A percentile compares a stretch with the other conserved stretches of the same genome.
phyloP scores from a whole-genome alignment of 2,797 vertebrate genomes.

The Otus scops region DNA sequence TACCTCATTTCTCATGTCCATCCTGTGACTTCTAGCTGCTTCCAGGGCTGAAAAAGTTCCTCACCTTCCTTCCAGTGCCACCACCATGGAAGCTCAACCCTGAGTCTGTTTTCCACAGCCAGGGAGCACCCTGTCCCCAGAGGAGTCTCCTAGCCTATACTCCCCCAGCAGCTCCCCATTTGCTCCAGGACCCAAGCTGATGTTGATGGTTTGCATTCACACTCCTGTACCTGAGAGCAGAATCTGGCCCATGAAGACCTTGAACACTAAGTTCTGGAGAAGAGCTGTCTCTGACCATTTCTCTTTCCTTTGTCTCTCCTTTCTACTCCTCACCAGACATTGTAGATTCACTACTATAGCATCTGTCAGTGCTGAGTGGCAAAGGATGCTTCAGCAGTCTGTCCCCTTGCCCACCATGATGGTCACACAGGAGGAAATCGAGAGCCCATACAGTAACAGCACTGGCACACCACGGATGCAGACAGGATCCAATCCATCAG shows the following conservation, averaged over 20 bases:
- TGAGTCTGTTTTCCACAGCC: not conserved
- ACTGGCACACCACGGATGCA: not conserved
- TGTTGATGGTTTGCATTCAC: rapidly evolving
- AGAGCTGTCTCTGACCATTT: not conserved
- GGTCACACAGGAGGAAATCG: not conserved
- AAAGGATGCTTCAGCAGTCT: not conserved
- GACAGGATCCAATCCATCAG: rapidly evolving
- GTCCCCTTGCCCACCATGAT: not conserved
- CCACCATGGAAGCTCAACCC: rapidly evolving
- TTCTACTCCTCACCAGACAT: not conserved
- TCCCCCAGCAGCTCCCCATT: not conserved
- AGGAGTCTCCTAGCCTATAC: not conserved
- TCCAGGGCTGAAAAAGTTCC: not conserved
- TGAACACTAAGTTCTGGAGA: not conserved
- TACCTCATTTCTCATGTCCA: not conserved
- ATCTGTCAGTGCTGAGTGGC: not conserved
- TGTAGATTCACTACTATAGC: not conserved
- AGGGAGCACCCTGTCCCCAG: not conserved
- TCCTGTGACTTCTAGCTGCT: not conserved
- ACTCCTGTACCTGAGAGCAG: not conserved
- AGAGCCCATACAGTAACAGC: not conserved
- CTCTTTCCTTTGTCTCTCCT: not conserved
- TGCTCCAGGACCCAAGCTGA: not conserved
- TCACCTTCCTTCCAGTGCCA: not conserved
- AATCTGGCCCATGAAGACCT: not conserved